Evolutionary conservation across 2,797 vertebrate species (phyloP), one percentile per base, ranked within the genome.

Genomic region (Chiroxiphia lanceolata): DNA sequence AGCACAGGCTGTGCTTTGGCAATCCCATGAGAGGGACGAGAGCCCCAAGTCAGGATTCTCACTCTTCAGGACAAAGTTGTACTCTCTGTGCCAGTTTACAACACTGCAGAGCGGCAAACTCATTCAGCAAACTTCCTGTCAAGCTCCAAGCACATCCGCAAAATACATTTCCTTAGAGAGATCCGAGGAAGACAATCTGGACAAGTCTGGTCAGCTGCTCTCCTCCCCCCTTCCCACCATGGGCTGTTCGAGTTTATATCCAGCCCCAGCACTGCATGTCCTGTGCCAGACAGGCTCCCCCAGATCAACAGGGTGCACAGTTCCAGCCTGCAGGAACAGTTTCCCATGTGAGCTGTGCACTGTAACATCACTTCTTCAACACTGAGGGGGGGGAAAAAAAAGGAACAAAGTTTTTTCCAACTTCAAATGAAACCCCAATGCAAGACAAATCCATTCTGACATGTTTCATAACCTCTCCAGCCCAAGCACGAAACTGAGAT

Each of bases 111-210:
- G 48, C 0, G 0, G n/a, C 67, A 79, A 87, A 81, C 29, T 27
- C 65, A 51, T 65, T 33, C 76, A 48, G 63, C 67, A 60, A 79
- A 80, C 76, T 95, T 97, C 94, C 93, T 79, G 89, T 88, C 85
- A 59, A 69, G 69, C 82, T 86, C 82, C 79, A 34, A 59, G 84
- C 76, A 83, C 54, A 68, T 61, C 82, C 6, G 9, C 89, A 88
- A 23, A 51, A 80, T 0, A 14, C 0, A 1, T 18, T 92, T 87
- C 94, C 95, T 88, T 8, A 7, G 21, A 44, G 83, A 42, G 53
- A 34, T 2, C 10, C 0, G 1, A 79, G 87, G 71, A 75, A 60
- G 59, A 53, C 91, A 68, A 54, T 40, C 64, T 6, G 56, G 70
- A 31, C n/a, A 21, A 81, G 84, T 3, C 84, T 38, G 83, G 71